phyloP scores from a whole-genome alignment of 2,113 vertebrate genomes.

The Ageneiosus marmoratus region DNA sequence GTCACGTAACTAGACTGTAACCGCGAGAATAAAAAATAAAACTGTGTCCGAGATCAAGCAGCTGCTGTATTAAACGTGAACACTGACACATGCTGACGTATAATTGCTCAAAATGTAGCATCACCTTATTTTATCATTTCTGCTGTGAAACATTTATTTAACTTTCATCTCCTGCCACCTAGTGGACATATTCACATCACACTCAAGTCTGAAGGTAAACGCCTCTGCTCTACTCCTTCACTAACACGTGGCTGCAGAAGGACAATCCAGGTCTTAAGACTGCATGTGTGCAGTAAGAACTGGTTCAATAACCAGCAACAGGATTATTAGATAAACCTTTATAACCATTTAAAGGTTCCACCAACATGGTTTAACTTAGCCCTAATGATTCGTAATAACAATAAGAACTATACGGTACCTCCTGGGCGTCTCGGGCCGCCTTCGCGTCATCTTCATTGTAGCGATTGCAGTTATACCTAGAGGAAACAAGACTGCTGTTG shows the following conservation, averaged over 20 bases:
- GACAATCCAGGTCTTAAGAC: neutral
- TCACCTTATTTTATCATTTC: neutral
- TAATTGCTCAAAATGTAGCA: too few species aligned
- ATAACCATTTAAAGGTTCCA: too few species aligned
- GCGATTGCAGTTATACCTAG: slow-evolving; percentile 99
- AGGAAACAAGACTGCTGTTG: neutral
- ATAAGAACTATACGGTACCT: slow-evolving; percentile 72
- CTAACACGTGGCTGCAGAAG: neutral
- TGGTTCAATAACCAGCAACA: too few species aligned
- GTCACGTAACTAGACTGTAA: too few species aligned
- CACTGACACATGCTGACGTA: too few species aligned
- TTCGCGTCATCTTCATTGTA: slow-evolving; percentile 99
- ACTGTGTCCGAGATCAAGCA: too few species aligned
- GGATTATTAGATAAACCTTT: too few species aligned
- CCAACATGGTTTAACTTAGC: too few species aligned
- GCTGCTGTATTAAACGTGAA: too few species aligned
- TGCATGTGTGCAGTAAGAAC: neutral
- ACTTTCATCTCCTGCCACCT: neutral
- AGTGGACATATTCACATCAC: neutral
- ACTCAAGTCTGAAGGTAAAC: neutral
- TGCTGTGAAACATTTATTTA: neutral
- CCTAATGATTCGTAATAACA: too few species aligned
- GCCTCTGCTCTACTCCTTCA: neutral
- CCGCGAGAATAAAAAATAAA: too few species aligned
- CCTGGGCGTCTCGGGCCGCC: slow-evolving; percentile 97